Conservation (phyloP, 2,797 vertebrate genomes). For the Aratinga solstitialis region DNA sequence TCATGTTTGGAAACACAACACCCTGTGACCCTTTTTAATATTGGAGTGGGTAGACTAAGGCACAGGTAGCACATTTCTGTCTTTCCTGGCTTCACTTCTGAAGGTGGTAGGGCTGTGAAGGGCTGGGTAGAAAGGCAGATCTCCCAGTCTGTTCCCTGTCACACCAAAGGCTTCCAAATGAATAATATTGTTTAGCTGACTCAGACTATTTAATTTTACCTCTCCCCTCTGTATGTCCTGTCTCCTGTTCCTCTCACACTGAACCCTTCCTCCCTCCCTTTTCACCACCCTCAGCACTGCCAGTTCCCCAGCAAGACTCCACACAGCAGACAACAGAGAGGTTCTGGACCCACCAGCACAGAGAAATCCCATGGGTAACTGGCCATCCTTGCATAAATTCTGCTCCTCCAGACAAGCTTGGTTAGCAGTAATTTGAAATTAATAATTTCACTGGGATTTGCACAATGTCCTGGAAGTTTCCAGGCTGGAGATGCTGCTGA, state of each 20-base stretch:
- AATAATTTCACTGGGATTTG: neutral
- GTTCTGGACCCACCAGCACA: rapidly evolving
- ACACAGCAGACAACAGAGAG: neutral
- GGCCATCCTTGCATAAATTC: neutral
- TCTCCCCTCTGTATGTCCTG: neutral
- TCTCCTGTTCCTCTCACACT: neutral
- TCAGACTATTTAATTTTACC: neutral
- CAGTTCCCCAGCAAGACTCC: neutral
- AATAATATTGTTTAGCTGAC: neutral
- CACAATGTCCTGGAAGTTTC: neutral
- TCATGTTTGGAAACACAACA: neutral
- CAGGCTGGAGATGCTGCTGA: neutral
- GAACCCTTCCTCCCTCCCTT: neutral
- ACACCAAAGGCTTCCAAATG: neutral
- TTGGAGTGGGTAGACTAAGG: neutral
- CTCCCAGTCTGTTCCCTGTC: neutral
- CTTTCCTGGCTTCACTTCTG: neutral
- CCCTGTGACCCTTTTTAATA: rapidly evolving
- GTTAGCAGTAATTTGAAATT: neutral
- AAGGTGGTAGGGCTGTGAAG: neutral
- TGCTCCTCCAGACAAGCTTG: neutral
- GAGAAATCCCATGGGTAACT: neutral
- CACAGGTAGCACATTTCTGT: rapidly evolving
- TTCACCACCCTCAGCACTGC: neutral
- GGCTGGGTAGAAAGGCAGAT: neutral